Evolutionary conservation across 2,888 invertebrate genomes (phyloP), one percentile per base, ranked within the genome.

Genomic region (Hypsopygia costalis): DNA sequence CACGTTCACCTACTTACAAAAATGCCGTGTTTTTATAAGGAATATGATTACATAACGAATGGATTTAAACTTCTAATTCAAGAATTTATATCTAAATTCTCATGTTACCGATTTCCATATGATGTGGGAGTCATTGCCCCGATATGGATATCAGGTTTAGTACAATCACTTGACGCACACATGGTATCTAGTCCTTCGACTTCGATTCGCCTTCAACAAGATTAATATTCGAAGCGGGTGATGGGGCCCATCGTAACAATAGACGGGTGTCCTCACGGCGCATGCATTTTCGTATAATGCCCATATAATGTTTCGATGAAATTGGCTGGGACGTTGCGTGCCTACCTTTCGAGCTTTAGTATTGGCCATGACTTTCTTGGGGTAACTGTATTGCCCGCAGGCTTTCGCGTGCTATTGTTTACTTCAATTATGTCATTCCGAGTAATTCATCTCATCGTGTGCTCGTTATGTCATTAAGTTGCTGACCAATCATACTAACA

Each of bases 251-350:
- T 70, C 74, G 73, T 71, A 76, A 85, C 85, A 85, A 83, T 85
- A 70, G 81, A 61, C 65, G 65, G 62, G 68, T 67, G 72, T 68
- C 56, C 53, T 58, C 33, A 39, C 9, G 46, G 77, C 81, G 83
- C 82, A 79, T 85, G 85, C 81, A 85, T 87, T 83, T 82, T 76
- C 77, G 77, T 75, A 82, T 86, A 88, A 87, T 83, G 75, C 78
- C 87, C 86, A 83, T 88, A 85, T 81, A 80, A 83, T 81, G 83
- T 76, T 81, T 66, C 77, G 77, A 83, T 82, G 74, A 81, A 78
- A 85, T 83, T 77, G 82, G 68, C 74, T 76, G 61, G 65, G 71
- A 63, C 69, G 62, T 75, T 65, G 71, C 78, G 74, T 70, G 79
- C 55, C 57, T 70, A 79, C 55, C 57, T 69, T 74, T 61, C 51